These are phyloP conservation scores for Pogonocherus hispidulus DNA, from an alignment of 2,888 invertebrate genomes.

Conservation along the genomic window DNA sequence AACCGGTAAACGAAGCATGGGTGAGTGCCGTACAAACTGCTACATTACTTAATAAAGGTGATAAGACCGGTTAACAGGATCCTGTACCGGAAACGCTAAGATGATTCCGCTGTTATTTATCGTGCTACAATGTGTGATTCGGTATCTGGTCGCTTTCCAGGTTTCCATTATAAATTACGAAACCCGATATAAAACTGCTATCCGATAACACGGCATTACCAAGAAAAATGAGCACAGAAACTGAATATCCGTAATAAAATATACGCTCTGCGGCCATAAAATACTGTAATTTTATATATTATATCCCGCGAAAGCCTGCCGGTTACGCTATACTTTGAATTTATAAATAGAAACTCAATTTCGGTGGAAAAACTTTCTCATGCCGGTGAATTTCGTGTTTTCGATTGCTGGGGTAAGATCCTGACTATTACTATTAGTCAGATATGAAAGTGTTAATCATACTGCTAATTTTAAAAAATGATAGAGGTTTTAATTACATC, in stretches of 20 bases:
- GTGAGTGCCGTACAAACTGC: too few relatives aligned
- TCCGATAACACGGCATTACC: slow-evolving; percentile 44
- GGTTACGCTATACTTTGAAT: slow-evolving; percentile 10
- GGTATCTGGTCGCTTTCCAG: slow-evolving; percentile 19
- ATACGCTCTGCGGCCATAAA: slow-evolving; percentile 45
- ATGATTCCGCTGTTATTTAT: slow-evolving; percentile 2
- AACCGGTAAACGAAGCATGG: too few relatives aligned
- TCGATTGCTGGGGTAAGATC: not conserved
- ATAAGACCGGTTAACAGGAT: too few relatives aligned
- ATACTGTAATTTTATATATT: slow-evolving; percentile 40
- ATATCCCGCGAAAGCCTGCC: slow-evolving; percentile 25
- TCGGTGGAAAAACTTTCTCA: slow-evolving; percentile 14
- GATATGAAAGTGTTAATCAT: not conserved
- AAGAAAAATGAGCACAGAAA: slow-evolving; percentile 48
- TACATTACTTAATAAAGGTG: too few relatives aligned
- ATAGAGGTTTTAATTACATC: too few relatives aligned
- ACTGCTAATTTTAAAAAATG: too few relatives aligned
- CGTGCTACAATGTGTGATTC: slow-evolving; percentile 18
- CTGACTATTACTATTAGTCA: too few relatives aligned
- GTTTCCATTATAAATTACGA: slow-evolving; percentile 42
- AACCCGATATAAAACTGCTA: slow-evolving; percentile 47
- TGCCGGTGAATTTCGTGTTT: not conserved
- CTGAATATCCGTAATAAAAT: slow-evolving; percentile 50
- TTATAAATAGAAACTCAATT: slow-evolving; percentile 10
- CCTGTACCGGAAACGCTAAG: not conserved